phyloP scores from a whole-genome alignment of 2,888 invertebrate genomes.

The Tillus elongatus region DNA sequence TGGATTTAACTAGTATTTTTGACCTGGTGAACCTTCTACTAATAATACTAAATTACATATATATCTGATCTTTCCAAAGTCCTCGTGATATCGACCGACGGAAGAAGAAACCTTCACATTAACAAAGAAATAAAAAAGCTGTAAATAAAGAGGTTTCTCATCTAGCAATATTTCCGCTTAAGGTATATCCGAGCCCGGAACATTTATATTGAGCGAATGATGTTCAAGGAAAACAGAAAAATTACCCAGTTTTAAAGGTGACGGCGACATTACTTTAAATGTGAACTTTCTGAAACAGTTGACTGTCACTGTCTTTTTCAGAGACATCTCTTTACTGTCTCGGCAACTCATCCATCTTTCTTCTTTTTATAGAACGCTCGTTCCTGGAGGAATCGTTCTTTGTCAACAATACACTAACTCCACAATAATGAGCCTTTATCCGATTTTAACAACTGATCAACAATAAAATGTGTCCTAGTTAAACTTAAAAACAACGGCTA shows the following conservation, averaged over 20 bases:
- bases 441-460: conserved; percentile 2
- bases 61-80: too few relatives aligned
- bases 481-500: too few relatives aligned
- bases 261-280: conserved; percentile 24
- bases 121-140: conserved; percentile 17
- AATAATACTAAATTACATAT: too few relatives aligned
- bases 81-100: too few relatives aligned
- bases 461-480: too few relatives aligned
- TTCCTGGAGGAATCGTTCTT: background rate
- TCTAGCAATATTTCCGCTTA: conserved; percentile 21
- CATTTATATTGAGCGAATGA: conserved; percentile 23
- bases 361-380: background rate
- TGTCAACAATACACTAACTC: conserved; percentile 1
- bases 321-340: background rate
- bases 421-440: background rate
- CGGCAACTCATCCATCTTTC: background rate
- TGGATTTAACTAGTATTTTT: too few relatives aligned
- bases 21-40: too few relatives aligned
- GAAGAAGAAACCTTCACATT: too few relatives aligned
- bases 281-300: conserved; percentile 14
- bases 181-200: conserved; percentile 16
- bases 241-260: conserved; percentile 26
- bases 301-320: conserved; percentile 1
- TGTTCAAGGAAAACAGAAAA: conserved; percentile 22
- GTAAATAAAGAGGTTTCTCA: conserved; percentile 22